phyloP scores from a whole-genome alignment of 2,113 vertebrate genomes.

The Tyto alba region DNA sequence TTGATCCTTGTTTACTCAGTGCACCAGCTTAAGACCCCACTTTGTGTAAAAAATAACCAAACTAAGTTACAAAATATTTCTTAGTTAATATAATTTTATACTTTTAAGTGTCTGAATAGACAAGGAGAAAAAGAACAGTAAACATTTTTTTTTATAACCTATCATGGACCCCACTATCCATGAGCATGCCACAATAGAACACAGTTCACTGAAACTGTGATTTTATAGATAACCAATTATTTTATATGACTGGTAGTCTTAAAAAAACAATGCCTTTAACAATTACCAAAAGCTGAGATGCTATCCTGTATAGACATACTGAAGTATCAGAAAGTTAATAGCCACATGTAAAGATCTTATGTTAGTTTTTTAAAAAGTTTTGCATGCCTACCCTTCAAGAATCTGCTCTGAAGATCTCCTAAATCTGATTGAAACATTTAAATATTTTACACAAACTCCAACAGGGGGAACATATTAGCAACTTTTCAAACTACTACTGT shows the following conservation, averaged over 20 bases:
- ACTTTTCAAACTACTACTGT: background rate
- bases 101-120: background rate
- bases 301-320: background rate
- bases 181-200: background rate
- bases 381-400: background rate
- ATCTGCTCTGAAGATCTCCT: background rate
- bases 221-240: background rate
- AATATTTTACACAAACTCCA: background rate
- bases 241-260: background rate
- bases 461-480: background rate
- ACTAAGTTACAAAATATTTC: background rate
- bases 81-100: background rate
- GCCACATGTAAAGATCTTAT: background rate
- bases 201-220: background rate
- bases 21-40: background rate
- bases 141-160: background rate
- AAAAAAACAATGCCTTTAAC: background rate
- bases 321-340: background rate
- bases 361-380: background rate
- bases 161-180: background rate
- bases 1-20: background rate
- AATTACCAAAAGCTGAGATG: background rate
- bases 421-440: background rate
- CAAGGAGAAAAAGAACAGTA: background rate
- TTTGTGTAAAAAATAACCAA: background rate